Evolutionary conservation across 2,888 invertebrate genomes (phyloP).

Genomic region (Carterocephalus palaemon): DNA sequence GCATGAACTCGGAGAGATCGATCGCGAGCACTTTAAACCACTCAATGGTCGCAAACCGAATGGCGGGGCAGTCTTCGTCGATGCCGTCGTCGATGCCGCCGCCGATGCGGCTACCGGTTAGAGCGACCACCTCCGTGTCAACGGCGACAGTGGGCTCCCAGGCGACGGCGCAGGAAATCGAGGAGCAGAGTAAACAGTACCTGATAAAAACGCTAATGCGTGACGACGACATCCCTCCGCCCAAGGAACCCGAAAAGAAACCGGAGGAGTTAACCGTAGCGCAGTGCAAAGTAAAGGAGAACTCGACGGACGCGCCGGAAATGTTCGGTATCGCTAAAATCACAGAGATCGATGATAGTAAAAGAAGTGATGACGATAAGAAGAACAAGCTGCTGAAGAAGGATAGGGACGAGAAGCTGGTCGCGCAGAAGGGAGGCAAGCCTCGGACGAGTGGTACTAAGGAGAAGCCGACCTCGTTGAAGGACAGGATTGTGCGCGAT

Average conservation of each 20-base stretch:
- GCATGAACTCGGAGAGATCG: constrained; percentile 3
- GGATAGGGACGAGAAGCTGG: constrained; percentile 53
- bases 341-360: constrained; percentile 44
- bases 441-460: constrained; percentile 58
- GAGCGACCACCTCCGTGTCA: constrained; percentile 52
- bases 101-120: constrained; percentile 54
- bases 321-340: constrained; percentile 78
- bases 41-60: constrained; percentile 26
- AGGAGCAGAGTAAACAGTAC: constrained; percentile 86
- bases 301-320: constrained; percentile 68
- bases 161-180: constrained; percentile 77
- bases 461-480: constrained; percentile 63
- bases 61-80: too few species aligned
- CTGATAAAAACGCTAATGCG: constrained; percentile 94
- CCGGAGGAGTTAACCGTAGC: constrained; percentile 74
- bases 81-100: constrained; percentile 57
- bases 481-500: constrained; percentile 65
- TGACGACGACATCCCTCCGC: constrained; percentile 88
- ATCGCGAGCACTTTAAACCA: constrained; percentile 6
- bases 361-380: constrained; percentile 41
- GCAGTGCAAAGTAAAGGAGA: constrained; percentile 57
- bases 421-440: constrained; percentile 63
- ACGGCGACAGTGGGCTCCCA: constrained; percentile 71
- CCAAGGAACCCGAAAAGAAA: constrained; percentile 78
- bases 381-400: constrained; percentile 42